These are phyloP conservation scores for Eriocheir sinensis DNA, from an alignment of 1,140 invertebrate species.

Conservation along the genomic window DNA sequence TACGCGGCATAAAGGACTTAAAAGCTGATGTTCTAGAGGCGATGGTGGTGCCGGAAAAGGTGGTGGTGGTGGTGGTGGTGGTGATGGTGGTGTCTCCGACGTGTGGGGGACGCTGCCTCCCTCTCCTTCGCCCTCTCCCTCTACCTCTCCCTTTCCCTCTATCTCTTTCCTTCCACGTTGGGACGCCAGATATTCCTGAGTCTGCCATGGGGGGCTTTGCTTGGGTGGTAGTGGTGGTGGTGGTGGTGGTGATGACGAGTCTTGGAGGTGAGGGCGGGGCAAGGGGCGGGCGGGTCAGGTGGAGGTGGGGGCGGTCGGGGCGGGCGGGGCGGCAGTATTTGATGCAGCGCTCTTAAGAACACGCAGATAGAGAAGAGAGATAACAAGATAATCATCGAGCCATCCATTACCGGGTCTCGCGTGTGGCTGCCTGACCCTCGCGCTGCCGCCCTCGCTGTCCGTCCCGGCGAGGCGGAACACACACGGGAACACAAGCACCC, in stretches of 20 bases:
- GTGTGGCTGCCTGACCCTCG: background rate
- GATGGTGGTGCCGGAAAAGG: too few relatives aligned
- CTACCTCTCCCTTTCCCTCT: background rate
- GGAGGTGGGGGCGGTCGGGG: background rate
- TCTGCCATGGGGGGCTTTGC: background rate
- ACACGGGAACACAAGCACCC: background rate
- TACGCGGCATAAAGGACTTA: background rate
- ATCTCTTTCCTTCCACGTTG: background rate
- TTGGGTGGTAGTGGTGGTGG: too few relatives aligned
- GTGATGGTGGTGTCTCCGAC: background rate
- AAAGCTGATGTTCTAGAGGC: background rate
- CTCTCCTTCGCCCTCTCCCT: too few relatives aligned
- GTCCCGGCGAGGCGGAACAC: background rate
- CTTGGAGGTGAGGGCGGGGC: background rate
- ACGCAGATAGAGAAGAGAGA: conserved; percentile 12
- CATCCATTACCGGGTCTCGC: conserved; percentile 51
- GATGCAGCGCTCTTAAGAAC: conserved; percentile 49
- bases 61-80: background rate
- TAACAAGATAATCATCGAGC: conserved; percentile 24
- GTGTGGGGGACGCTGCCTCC: background rate
- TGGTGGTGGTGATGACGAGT: background rate
- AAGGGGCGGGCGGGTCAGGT: background rate
- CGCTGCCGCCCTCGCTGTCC: background rate
- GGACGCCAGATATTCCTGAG: background rate
- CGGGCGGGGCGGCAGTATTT: background rate